Conservation (phyloP, 2,113 vertebrate genomes). For the Triplophysa siluroides region DNA sequence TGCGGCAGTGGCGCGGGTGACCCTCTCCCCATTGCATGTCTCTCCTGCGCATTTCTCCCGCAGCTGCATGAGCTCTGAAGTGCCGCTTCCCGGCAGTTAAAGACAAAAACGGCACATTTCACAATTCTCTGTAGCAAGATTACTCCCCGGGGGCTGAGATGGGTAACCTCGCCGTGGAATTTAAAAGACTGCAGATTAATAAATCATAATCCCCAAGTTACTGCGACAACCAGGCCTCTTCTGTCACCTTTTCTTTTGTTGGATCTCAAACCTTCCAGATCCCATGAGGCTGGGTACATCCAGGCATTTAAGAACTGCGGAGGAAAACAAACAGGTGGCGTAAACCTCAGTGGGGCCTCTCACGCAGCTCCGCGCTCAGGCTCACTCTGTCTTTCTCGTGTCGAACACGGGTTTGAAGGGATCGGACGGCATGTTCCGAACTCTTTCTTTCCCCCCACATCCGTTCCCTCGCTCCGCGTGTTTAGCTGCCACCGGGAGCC, state of each 20-base stretch:
- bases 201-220: constrained; percentile 83
- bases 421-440: constrained; percentile 61
- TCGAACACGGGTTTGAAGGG: constrained; percentile 65
- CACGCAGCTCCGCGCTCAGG: constrained; percentile 56
- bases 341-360: constrained; percentile 70
- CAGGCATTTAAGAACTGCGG: constrained; percentile 65
- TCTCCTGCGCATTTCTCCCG: constrained; percentile 53
- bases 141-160: constrained; percentile 67
- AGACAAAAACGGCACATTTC: constrained; percentile 63
- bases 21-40: constrained; percentile 52
- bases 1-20: constrained; percentile 44
- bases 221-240: constrained; percentile 77
- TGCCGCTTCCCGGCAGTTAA: constrained; percentile 58
- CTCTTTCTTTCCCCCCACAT: constrained; percentile 64
- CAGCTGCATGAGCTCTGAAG: constrained; percentile 53
- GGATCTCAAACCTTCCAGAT: constrained; percentile 69
- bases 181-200: constrained; percentile 78
- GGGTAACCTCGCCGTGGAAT: constrained; percentile 62
- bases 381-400: constrained; percentile 66
- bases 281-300: constrained; percentile 65
- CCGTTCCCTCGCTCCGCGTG: constrained; percentile 63
- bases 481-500: constrained; percentile 72
- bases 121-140: constrained; percentile 72
- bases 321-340: constrained; percentile 76
- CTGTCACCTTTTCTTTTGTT: constrained; percentile 79